Base-by-base conservation (phyloP, 2,113 vertebrate species). In the Thamnophis sirtalis region DNA sequence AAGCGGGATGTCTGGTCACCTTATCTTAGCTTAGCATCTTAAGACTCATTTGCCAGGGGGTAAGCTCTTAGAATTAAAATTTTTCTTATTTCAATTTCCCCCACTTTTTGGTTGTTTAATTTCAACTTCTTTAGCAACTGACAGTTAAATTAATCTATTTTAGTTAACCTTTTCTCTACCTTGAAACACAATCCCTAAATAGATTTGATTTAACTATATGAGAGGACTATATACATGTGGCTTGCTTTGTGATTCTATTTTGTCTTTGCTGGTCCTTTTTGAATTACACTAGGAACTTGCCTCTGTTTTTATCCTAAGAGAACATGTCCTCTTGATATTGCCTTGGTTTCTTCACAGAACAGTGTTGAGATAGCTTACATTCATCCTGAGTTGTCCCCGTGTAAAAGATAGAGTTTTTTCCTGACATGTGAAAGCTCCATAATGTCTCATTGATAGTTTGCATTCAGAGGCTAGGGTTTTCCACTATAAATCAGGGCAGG, bases 101-200 rank as follows among this genome's bases (percentile, higher is more conserved):
- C 19, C 19, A 1, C 43, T 4, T 55, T 93, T 84, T 9, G 17
- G 88, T 38, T 86, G 33, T 38, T 92, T 60, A 84, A 90, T 90
- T 87, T 90, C 58, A 88, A 58, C 53, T 88, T 84, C 38, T 33
- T 51, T 88, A 48, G 89, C 89, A 28, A 26, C 19, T 48, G 56
- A 89, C 51, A 88, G 89, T 63, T 84, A 56, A 93, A 93, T 80
- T 28, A 80, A 87, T 93, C 51, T 93, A 84, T 90, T 48, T 56
- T 84, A 56, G 22, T 88, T 63, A 88, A 53, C 50, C 53, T 88
- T 91, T 84, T 38, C 92, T 84, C 86, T 68, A 58, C 53, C 85
- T 68, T 90, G 92, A 93, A 93, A 90, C 58, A 93, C 51, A n/a
- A 9, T 88, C 22, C 89, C 43, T 73, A 56, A 90, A 92, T 88